phyloP scores from a whole-genome alignment of 2,888 invertebrate species.

The Leptinotarsa haldemani region DNA sequence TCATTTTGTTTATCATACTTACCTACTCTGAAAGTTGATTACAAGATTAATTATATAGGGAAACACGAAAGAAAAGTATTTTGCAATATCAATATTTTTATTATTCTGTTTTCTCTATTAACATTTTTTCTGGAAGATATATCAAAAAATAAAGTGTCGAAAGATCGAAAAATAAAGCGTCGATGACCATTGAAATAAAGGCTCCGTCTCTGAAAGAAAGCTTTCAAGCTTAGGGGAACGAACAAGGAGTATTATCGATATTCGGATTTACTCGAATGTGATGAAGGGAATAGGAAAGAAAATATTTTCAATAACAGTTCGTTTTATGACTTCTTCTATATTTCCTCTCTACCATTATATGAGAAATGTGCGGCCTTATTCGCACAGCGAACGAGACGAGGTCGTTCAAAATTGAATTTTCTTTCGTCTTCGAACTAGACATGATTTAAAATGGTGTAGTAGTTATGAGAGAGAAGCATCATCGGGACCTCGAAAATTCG shows the following conservation, averaged over 20 bases:
- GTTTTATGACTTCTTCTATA: neutral
- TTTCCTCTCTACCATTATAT: neutral
- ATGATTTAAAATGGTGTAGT: neutral
- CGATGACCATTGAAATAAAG: too few relatives aligned
- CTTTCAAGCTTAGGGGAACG: neutral
- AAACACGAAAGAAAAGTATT: too few relatives aligned
- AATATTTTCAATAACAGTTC: slow-evolving; percentile 17
- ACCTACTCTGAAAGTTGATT: too few relatives aligned
- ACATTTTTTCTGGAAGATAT: too few relatives aligned
- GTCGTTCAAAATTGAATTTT: neutral
- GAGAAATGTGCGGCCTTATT: neutral
- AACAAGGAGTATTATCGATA: neutral
- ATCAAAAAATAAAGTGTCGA: too few relatives aligned
- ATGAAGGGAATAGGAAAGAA: slow-evolving; percentile 11
- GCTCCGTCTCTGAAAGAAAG: neutral
- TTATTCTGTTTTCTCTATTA: too few relatives aligned
- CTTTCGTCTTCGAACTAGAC: neutral
- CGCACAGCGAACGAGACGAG: neutral
- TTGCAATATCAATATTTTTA: too few relatives aligned
- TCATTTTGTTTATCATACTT: too few relatives aligned
- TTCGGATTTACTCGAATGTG: slow-evolving; percentile 1
- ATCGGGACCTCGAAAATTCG: neutral
- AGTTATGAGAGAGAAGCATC: neutral
- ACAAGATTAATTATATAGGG: too few relatives aligned
- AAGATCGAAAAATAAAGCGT: too few relatives aligned